These are phyloP conservation scores for Notoglanidium macrostoma DNA, from an alignment of 2,797 vertebrate species.

Conservation along the genomic window DNA sequence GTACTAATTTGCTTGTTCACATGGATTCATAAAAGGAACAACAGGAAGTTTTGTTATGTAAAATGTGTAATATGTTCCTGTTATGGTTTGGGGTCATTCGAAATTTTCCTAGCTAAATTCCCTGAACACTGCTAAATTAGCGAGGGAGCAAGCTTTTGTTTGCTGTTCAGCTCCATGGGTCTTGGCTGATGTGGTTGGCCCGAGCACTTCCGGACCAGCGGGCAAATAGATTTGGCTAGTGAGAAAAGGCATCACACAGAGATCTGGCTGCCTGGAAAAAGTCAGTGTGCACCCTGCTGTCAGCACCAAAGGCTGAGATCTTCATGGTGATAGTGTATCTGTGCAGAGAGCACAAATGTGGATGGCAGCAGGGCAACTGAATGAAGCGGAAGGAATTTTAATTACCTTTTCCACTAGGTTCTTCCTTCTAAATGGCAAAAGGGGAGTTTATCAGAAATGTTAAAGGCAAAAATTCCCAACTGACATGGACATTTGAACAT, in stretches of 20 bases:
- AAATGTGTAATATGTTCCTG: neutral
- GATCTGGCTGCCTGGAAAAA: conserved; percentile 45
- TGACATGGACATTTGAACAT: neutral
- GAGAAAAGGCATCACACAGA: conserved; percentile 42
- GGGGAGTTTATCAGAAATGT: conserved; percentile 11
- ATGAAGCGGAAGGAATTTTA: neutral
- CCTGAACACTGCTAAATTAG: neutral
- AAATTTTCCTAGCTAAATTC: neutral
- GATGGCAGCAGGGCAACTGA: neutral
- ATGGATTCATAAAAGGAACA: neutral
- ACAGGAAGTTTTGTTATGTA: neutral
- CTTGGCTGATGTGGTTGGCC: neutral
- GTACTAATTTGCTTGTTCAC: neutral
- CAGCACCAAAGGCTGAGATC: conserved; percentile 50
- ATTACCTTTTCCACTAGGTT: neutral
- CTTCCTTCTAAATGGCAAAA: neutral
- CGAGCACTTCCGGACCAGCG: neutral
- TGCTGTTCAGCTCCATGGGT: neutral
- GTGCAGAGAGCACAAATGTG: conserved; percentile 31
- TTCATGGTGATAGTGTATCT: conserved; percentile 39
- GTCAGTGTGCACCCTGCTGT: conserved; percentile 42
- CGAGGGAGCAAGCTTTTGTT: neutral
- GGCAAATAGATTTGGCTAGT: conserved; percentile 34
- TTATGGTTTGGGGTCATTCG: neutral
- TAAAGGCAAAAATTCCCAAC: conserved; percentile 41